Conservation (phyloP, 35 echinoderm and acorn worm species). For the Strongylocentrotus purpuratus region DNA sequence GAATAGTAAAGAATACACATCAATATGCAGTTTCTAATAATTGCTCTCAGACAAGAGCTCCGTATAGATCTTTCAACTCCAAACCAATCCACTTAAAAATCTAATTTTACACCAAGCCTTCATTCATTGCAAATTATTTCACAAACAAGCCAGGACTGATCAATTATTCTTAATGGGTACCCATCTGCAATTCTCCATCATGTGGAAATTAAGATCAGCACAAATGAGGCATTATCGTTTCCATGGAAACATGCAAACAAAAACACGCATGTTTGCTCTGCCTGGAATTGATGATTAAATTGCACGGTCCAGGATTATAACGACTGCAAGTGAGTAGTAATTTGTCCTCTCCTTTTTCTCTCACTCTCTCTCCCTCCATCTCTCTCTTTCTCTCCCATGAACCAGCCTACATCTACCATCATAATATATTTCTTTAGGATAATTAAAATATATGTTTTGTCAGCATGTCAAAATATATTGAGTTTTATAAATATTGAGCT, state of each 20-base stretch:
- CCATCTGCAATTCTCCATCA: not conserved
- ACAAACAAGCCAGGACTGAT: not conserved
- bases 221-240: slow-evolving; percentile 37
- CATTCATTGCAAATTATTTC: not conserved
- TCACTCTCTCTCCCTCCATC: not conserved
- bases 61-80: not conserved
- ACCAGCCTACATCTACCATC: not conserved
- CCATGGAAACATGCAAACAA: slow-evolving; percentile 17
- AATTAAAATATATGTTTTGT: too few relatives aligned
- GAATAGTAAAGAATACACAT: not conserved
- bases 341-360: not conserved
- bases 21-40: not conserved
- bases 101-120: not conserved
- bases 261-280: slow-evolving; percentile 1
- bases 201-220: slow-evolving; percentile 28
- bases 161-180: slow-evolving; percentile 27
- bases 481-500: too few relatives aligned
- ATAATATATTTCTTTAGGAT: not conserved
- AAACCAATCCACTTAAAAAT: slow-evolving; percentile 13
- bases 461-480: too few relatives aligned
- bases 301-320: not conserved
- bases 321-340: not conserved
- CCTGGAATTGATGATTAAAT: slow-evolving; percentile 1
- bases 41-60: not conserved
- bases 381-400: not conserved